Base-by-base conservation (phyloP, 2,888 invertebrate genomes). In the Anorthoa munda region DNA sequence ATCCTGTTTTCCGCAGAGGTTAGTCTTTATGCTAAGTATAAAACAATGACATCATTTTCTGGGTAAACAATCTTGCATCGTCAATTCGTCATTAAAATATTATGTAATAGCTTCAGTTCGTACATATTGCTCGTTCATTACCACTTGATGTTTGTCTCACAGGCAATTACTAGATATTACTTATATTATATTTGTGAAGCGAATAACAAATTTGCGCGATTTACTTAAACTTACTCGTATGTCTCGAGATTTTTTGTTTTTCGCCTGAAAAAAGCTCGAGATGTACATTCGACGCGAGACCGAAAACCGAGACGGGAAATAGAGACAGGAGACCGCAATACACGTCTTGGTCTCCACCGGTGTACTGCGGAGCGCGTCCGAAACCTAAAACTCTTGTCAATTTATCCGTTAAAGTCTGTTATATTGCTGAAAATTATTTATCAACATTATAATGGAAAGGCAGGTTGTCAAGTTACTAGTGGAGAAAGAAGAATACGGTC, bases 11-110 rank as follows among this genome's bases (percentile, higher is more conserved):
- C 55, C 66, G 64, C 15, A 56, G 55, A n/a, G 48, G 51, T 48
- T 31, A 53, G 15, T 21, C 17, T 55, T n/a, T 39, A 72, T 15
- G 17, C 53, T 75, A 75, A 58, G 46, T 72, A 76, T 77, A 78
- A 69, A 77, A 73, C 73, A 73, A 83, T 87, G 80, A 87, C 86
- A 87, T 87, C 86, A 87, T 84, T 75, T 85, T 85, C 83, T 79
- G 74, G 71, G 72, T 67, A 86, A 71, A 84, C 78, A 69, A 81
- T 82, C 55, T 50, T 65, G 58, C 72, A 60, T 61, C 56, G 72
- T 74, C 75, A 72, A 66, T 67, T 61, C 56, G 72, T 74, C 75
- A 72, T 66, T 67, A 15, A 75, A 53, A 23, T 39, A 59, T 64
- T 82, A 51, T 64, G 15, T 59, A 18, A 45, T 45, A n/a, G 7